phyloP scores from a whole-genome alignment of 2,888 invertebrate species.

The Plebejus argus region DNA sequence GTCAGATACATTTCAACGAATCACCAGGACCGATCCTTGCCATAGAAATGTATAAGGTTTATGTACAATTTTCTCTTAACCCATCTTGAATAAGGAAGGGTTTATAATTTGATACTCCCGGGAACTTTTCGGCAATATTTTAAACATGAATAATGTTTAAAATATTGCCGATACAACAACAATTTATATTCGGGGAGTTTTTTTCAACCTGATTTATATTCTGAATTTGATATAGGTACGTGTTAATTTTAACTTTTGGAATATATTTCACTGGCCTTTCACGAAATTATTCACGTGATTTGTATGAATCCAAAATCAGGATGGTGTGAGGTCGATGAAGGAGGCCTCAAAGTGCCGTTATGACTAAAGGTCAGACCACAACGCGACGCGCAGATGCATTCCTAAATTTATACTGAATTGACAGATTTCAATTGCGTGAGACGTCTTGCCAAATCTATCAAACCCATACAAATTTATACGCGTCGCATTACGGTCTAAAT shows the following conservation, averaged over 20 bases:
- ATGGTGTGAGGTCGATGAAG: no score
- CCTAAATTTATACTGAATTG: no score
- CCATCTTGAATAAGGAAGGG: background rate
- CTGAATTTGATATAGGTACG: background rate
- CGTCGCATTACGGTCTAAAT: no score
- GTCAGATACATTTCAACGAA: background rate
- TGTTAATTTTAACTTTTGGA: background rate
- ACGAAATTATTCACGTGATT: no score
- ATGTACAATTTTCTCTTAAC: background rate
- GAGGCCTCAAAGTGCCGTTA: no score
- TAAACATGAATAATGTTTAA: no score
- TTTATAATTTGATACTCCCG: background rate
- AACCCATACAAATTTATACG: no score
- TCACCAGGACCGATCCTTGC: background rate
- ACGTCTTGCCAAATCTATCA: no score
- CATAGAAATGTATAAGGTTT: background rate
- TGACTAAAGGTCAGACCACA: no score
- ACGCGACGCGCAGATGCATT: no score
- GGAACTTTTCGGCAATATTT: constrained; percentile 2
- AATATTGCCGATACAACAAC: background rate
- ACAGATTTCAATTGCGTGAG: no score
- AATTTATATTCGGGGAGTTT: background rate
- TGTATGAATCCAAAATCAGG: no score
- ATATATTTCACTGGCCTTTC: background rate
- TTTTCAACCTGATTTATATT: background rate